These are phyloP conservation scores for Haliclystus octoradiatus DNA, from an alignment of 30 jellyfish, hydroid and myxozoan species.

Conservation along the genomic window DNA sequence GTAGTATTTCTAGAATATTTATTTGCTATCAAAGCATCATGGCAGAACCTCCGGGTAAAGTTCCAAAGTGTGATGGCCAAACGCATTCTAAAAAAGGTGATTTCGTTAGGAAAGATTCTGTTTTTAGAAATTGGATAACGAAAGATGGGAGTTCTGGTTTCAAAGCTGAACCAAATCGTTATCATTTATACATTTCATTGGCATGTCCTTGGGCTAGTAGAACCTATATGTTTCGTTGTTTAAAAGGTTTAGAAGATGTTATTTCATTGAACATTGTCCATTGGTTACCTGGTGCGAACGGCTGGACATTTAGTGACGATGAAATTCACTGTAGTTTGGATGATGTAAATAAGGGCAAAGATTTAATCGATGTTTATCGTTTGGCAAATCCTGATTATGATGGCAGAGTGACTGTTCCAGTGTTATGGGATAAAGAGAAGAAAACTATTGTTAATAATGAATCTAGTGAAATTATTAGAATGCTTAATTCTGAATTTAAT, in stretches of 20 bases:
- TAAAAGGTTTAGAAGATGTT: slow-evolving; percentile 58
- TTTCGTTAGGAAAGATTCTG: slow-evolving; percentile 34
- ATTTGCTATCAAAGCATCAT: too few relatives aligned
- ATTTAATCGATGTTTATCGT: slow-evolving; percentile 43
- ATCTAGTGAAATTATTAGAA: slow-evolving; percentile 72
- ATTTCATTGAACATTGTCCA: slow-evolving; percentile 44
- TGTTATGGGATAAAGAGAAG: slow-evolving; percentile 62
- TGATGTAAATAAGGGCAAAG: slow-evolving; percentile 32
- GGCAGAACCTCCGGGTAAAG: too few relatives aligned
- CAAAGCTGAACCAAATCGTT: slow-evolving; percentile 66
- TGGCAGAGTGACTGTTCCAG: slow-evolving; percentile 85
- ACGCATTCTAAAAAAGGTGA: slow-evolving; percentile 12
- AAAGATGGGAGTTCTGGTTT: slow-evolving; percentile 64
- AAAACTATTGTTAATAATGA: slow-evolving; percentile 66
- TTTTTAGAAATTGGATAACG: slow-evolving; percentile 25
- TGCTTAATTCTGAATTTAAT: slow-evolving; percentile 63
- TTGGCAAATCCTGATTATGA: slow-evolving; percentile 69
- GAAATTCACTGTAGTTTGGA: slow-evolving; percentile 34
- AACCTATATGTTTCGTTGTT: slow-evolving; percentile 16
- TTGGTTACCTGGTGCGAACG: slow-evolving; percentile 37
- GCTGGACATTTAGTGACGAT: slow-evolving; percentile 63
- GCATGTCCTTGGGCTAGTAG: slow-evolving; percentile 89
- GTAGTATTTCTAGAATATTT: too few relatives aligned
- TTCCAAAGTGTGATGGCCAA: not conserved
- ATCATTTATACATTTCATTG: slow-evolving; percentile 51